These are phyloP conservation scores for Arrhopalites spinosus DNA, from an alignment of 2,888 invertebrate genomes.

Conservation along the genomic window DNA sequence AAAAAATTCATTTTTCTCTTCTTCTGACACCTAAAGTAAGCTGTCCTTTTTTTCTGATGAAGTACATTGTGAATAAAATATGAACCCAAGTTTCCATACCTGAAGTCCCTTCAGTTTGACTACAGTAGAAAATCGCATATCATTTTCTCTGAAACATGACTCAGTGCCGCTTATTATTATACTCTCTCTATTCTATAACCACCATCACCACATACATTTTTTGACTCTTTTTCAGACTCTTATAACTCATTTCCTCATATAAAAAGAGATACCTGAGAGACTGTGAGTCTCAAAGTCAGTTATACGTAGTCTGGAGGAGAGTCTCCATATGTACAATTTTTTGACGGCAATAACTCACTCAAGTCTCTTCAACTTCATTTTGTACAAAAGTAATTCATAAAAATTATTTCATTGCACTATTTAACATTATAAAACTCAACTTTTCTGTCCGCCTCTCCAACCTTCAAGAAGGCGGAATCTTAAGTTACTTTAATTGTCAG, in stretches of 20 bases:
- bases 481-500: no score
- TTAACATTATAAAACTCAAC: no score
- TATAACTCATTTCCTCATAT: no score
- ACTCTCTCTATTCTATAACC: no score
- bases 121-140: not conserved
- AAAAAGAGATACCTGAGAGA: no score
- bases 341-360: not conserved
- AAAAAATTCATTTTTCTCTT: slow-evolving; percentile 31
- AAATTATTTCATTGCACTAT: not conserved
- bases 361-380: slow-evolving; percentile 1
- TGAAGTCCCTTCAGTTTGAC: not conserved
- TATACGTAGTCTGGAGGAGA: not conserved
- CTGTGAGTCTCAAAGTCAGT: no score
- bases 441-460: no score
- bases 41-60: slow-evolving; percentile 11
- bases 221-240: no score
- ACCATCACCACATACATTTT: no score
- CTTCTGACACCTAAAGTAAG: slow-evolving; percentile 22
- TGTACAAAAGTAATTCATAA: not conserved
- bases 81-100: slow-evolving; percentile 17
- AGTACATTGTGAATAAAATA: slow-evolving; percentile 29
- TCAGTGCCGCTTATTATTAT: no score
- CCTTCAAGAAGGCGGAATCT: no score
- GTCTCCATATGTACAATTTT: not conserved
- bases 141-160: no score